Percentiles rank a stretch among this genome's conserved stretches.
Evolutionary conservation across 2,888 invertebrate genomes (phyloP).

Genomic region (Nephrotoma guestfalica): DNA sequence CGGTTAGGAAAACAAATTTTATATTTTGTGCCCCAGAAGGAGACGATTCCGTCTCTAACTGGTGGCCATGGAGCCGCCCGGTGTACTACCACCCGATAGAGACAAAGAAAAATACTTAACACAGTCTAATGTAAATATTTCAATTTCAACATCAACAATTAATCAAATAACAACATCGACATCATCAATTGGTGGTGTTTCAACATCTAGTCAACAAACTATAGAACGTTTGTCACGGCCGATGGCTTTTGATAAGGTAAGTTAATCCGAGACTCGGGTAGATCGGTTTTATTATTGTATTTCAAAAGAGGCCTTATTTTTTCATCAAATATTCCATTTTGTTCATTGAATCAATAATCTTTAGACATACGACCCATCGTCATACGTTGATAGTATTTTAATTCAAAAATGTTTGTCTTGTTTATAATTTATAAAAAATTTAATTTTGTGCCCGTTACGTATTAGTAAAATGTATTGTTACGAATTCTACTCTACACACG

Average conservation of each 20-base stretch:
- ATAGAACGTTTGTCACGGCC: slow-evolving; percentile 39
- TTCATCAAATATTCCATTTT: too few species aligned
- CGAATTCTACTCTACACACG: too few species aligned
- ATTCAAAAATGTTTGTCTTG: too few species aligned
- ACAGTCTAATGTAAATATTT: slow-evolving; percentile 15
- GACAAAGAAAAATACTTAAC: slow-evolving; percentile 16
- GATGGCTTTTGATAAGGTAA: slow-evolving; percentile 61
- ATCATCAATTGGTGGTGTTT: slow-evolving; percentile 15
- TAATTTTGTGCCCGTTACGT: too few species aligned
- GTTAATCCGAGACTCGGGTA: slow-evolving; percentile 9
- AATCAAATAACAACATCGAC: slow-evolving; percentile 9
- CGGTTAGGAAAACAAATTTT: slow-evolving; percentile 20
- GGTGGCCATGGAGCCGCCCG: slow-evolving; percentile 31
- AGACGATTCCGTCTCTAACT: slow-evolving; percentile 13
- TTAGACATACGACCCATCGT: too few species aligned
- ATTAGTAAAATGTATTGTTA: too few species aligned
- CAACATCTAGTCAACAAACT: slow-evolving; percentile 20
- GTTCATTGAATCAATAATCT: too few species aligned
- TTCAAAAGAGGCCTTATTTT: too few species aligned
- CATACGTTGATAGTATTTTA: too few species aligned
- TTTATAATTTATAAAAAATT: too few species aligned
- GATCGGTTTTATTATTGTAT: too few species aligned
- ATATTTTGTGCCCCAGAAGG: slow-evolving; percentile 11
- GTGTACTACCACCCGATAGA: slow-evolving; percentile 26
- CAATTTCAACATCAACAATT: slow-evolving; percentile 9